Evolutionary conservation across 2,797 vertebrate genomes (phyloP), one percentile per base, ranked within the genome.

Genomic region (Thunnus albacares): DNA sequence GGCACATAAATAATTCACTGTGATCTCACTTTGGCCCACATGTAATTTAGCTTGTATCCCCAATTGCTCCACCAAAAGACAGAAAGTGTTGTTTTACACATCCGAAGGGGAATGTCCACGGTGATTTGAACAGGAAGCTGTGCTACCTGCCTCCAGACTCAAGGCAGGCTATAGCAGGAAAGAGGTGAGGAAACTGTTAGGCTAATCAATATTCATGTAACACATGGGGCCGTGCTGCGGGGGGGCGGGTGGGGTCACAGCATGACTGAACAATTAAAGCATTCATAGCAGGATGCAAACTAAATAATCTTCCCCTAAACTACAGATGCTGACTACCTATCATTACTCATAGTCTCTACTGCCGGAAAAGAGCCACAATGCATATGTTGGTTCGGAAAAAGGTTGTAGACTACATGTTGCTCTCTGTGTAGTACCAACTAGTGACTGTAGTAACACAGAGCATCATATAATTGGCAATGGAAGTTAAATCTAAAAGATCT

Each of bases 1-100:
- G 81, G 67, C 82, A 71, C 76, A 88, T 90, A 70, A 89, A 90
- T 87, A 85, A 92, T 88, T 90, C 68, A 87, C 85, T 83, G 62
- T 88, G 81, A 88, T 91, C 86, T 87, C 69, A 76, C 67, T 66
- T 53, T 79, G 81, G 83, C 84, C 80, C 78, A 72, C 84, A 65
- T 89, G 92, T 87, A 84, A 89, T 90, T 87, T 83, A 79, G 78
- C 84, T 90, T 75, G 87, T 87, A 84, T 89, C 81, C 87, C 83
- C 60, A 0, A 68, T 59, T 78, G 83, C 72, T 68, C 64, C 49
- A 41, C 79, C 58, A 47, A 84, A 73, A 70, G 74, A 84, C 71
- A 75, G 72, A 87, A 78, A 80, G 70, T 15, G 52, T 61, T 89
- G 9, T 70, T 86, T 76, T 65, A 55, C 73, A 67, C 43, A 22